These are phyloP conservation scores for Eumacrocentrus americanus DNA, from an alignment of 2,888 invertebrate species.

Conservation along the genomic window DNA sequence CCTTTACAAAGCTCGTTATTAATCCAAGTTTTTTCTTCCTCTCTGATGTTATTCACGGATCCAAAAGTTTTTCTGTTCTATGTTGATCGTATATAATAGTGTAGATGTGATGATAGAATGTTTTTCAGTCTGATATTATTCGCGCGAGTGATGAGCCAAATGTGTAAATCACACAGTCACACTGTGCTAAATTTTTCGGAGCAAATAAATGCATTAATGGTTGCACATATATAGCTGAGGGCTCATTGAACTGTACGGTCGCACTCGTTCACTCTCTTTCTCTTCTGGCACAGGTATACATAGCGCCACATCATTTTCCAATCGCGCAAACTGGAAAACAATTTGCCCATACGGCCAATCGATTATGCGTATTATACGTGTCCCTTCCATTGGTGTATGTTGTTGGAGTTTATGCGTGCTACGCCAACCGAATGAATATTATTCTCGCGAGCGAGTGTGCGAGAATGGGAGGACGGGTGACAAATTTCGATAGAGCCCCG, in stretches of 20 bases:
- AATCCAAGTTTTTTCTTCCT: too few relatives aligned
- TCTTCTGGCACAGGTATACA: background rate
- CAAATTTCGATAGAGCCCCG: conserved; percentile 47
- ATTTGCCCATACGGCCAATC: conserved; percentile 31
- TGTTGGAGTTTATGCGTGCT: conserved; percentile 36
- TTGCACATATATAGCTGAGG: too few relatives aligned
- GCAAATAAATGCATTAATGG: background rate
- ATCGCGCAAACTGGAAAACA: conserved; percentile 30
- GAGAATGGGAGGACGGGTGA: conserved; percentile 34
- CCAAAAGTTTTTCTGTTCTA: too few relatives aligned
- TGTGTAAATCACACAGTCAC: conserved; percentile 8
- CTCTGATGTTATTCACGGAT: too few relatives aligned
- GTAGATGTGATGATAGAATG: too few relatives aligned
- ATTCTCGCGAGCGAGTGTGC: conserved; percentile 17
- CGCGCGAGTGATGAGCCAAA: background rate
- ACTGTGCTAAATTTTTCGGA: conserved; percentile 2
- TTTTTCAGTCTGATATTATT: too few relatives aligned
- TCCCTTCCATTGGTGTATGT: conserved; percentile 23
- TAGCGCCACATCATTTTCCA: conserved; percentile 17
- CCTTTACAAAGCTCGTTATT: too few relatives aligned
- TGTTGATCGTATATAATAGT: too few relatives aligned
- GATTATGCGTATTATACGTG: conserved; percentile 23
- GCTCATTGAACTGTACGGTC: conserved; percentile 5
- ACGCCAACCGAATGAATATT: conserved; percentile 34
- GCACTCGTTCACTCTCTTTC: background rate